Base-by-base conservation (phyloP, 2,113 vertebrate genomes). In the Ailuropoda melanoleuca region DNA sequence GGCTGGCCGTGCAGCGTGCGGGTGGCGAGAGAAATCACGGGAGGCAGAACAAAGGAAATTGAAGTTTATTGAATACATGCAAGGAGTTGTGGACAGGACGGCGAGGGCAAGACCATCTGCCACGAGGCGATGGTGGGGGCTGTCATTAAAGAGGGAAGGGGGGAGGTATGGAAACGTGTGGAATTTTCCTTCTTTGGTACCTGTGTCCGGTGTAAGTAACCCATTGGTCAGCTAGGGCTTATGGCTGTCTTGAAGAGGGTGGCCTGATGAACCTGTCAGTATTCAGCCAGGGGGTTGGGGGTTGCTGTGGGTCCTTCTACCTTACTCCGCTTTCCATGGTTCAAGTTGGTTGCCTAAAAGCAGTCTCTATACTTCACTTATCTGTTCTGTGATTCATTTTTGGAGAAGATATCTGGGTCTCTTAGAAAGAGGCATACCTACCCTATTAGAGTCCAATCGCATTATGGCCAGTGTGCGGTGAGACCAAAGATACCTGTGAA, bases 401-500 rank as follows among this genome's bases (percentile, higher is more conserved):
- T 88, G 43, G 46, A 88, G 10, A n/a, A 9, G n/a, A 46, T 31
- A 77, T 23, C 29, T 31, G 50, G 31, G 53, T 43, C 29, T 82
- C n/a, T 68, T 58, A 70, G 83, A 62, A 88, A 62, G 58, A 93
- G 80, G 18, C 43, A 62, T 10, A 64, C 34, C 64, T 26, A 99
- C 1, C 18, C 68, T 56, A 19, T 34, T 83, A 50, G 48, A 88
- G 43, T 34, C 10, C 48, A 21, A 39, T 19, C 6, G 7, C 19
- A 19, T 58, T 24, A 34, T 66, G 68, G 48, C 39, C 46, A 14
- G 15, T 8, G 3, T 8, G 24, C 1, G 0, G 11, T 55, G 94
- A 88, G 29, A 56, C 17, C n/a, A 48, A 34, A 92, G 89, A 26
- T 18, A 34, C 1, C 8, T 14, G 31, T 80, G 60, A 89, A 66